These are phyloP conservation scores for Plusia festucae DNA, from an alignment of 2,888 invertebrate species.

Conservation along the genomic window DNA sequence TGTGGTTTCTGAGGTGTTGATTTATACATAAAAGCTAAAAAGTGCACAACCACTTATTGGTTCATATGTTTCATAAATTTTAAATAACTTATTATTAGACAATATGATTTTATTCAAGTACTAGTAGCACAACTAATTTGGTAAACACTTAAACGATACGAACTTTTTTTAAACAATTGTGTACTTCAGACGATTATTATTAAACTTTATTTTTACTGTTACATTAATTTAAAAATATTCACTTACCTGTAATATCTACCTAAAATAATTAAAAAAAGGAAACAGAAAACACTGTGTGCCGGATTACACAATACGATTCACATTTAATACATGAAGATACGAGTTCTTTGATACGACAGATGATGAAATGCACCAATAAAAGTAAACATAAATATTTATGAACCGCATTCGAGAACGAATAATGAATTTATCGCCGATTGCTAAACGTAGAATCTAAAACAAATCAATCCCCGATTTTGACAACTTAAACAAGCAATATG, in stretches of 20 bases:
- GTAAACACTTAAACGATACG: no score
- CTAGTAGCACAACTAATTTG: no score
- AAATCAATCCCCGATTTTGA: conserved; percentile 23
- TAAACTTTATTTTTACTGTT: no score
- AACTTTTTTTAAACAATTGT: background rate
- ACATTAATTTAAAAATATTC: background rate
- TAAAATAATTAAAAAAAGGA: background rate
- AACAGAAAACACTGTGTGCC: background rate
- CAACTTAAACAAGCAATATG: conserved; percentile 7
- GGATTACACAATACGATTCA: conserved; percentile 27
- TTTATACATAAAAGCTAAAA: no score
- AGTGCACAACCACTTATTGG: no score
- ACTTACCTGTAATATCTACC: conserved; percentile 6
- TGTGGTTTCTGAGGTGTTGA: no score
- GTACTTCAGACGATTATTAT: no score
- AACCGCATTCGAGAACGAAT: conserved; percentile 11
- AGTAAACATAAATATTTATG: conserved; percentile 20
- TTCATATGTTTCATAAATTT: no score
- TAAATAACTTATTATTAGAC: background rate
- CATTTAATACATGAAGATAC: background rate
- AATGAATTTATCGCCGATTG: conserved; percentile 20
- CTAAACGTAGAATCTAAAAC: conserved; percentile 28
- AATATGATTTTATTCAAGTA: background rate
- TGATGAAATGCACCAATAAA: conserved; percentile 17
- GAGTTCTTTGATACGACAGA: conserved; percentile 8